These are phyloP conservation scores for Apodemus speciosus DNA, from an alignment of 2,113 vertebrate genomes.

Conservation along the genomic window DNA sequence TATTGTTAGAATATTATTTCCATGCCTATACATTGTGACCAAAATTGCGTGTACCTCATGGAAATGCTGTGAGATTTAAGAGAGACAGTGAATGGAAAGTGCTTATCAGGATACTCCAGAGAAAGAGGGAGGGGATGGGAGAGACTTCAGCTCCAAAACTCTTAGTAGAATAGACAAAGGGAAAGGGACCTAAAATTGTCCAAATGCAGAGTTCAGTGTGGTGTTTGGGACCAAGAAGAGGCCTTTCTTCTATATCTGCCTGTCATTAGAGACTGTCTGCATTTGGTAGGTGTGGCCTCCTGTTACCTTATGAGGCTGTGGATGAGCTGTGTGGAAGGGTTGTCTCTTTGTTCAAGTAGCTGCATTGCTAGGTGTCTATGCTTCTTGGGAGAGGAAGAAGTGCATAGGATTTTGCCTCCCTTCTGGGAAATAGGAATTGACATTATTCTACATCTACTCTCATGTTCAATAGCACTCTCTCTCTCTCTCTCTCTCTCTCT, in stretches of 20 bases:
- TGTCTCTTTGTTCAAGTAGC: not conserved
- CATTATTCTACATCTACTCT: not conserved
- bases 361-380: not conserved
- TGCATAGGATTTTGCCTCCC: not conserved
- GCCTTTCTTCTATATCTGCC: not conserved
- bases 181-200: not conserved
- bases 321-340: not conserved
- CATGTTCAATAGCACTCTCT: not conserved
- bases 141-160: not conserved
- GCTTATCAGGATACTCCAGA: not conserved
- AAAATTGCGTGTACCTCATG: not conserved
- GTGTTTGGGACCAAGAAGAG: not conserved
- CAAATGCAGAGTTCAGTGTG: not conserved
- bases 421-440: not conserved
- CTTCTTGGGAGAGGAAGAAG: not conserved
- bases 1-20: not conserved
- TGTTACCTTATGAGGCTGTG: no score
- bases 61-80: not conserved
- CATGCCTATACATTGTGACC: not conserved
- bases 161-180: not conserved
- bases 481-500: no score
- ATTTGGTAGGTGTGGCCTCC: not conserved
- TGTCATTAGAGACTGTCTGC: not conserved
- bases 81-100: not conserved
- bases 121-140: not conserved